Percentiles rank a stretch among this genome's conserved stretches.
These are phyloP conservation scores for Plutomurus gul DNA, from an alignment of 1,140 invertebrate genomes.

Conservation along the genomic window DNA sequence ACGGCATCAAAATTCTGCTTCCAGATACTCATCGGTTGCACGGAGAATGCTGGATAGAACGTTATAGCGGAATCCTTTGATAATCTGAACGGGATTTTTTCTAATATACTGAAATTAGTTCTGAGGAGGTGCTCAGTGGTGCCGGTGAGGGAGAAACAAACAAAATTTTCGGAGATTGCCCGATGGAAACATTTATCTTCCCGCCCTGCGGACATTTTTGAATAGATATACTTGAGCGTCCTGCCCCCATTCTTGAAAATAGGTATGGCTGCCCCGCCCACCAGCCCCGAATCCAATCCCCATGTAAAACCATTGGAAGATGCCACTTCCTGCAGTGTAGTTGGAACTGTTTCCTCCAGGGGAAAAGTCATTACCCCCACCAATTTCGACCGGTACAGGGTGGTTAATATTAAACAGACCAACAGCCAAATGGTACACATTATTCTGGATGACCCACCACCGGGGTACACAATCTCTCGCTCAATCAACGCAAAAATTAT, in stretches of 20 bases:
- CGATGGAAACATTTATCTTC: background rate
- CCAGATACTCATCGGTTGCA: background rate
- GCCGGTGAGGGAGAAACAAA: background rate
- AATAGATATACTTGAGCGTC: background rate
- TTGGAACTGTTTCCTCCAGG: background rate
- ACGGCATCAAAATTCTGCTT: background rate
- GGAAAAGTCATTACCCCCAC: conserved; percentile 16
- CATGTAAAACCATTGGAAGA: background rate
- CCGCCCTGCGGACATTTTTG: background rate
- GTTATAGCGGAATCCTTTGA: background rate
- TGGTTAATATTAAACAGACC: background rate
- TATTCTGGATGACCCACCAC: background rate
- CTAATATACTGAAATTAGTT: background rate
- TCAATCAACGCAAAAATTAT: background rate
- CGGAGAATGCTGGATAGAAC: background rate
- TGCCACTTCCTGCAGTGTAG: conserved; percentile 7
- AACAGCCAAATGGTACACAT: conserved; percentile 13
- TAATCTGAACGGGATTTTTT: background rate
- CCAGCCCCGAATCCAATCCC: background rate
- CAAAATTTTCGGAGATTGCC: background rate
- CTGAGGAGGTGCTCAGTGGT: background rate
- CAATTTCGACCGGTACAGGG: background rate
- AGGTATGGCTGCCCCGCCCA: background rate
- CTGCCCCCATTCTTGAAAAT: conserved; percentile 6
- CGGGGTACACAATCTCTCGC: background rate